phyloP scores from a whole-genome alignment of 2,888 invertebrate species.

The Exephanes ischioxanthus region DNA sequence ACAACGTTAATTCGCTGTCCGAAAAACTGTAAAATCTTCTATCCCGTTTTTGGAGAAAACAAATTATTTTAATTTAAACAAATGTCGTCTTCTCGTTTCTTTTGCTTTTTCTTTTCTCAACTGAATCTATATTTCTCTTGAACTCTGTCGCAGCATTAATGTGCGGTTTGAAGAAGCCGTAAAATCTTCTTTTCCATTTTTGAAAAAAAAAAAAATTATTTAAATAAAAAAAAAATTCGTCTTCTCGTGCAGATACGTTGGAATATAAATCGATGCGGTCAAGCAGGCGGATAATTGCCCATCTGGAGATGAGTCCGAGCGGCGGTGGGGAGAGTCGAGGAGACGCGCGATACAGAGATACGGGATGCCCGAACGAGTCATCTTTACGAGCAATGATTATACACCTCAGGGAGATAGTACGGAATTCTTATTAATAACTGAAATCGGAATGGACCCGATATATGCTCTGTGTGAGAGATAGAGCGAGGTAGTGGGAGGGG shows the following conservation, averaged over 20 bases:
- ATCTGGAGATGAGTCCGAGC: constrained; percentile 57
- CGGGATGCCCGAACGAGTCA: constrained; percentile 60
- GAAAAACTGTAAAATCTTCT: neutral
- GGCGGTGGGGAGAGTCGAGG: constrained; percentile 46
- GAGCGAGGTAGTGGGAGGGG: neutral
- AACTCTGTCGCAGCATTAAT: too few relatives aligned
- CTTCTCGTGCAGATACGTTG: constrained; percentile 35
- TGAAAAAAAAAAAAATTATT: constrained; percentile 4
- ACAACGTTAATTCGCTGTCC: neutral
- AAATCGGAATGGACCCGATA: constrained; percentile 69
- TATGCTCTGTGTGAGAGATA: neutral
- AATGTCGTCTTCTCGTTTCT: too few relatives aligned
- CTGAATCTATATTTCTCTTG: too few relatives aligned
- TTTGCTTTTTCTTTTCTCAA: too few relatives aligned
- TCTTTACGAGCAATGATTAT: constrained; percentile 78
- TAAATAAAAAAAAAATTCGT: constrained; percentile 27
- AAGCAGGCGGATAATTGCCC: constrained; percentile 62
- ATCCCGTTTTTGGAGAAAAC: too few relatives aligned
- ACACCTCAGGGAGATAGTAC: constrained; percentile 69
- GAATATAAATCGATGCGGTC: constrained; percentile 65
- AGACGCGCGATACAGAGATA: constrained; percentile 48
- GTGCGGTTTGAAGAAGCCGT: neutral
- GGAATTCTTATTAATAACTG: constrained; percentile 74
- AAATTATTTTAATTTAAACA: too few relatives aligned
- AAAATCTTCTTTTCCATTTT: constrained; percentile 27